phyloP scores from a whole-genome alignment of 2,113 vertebrate species.

The Scomber japonicus region DNA sequence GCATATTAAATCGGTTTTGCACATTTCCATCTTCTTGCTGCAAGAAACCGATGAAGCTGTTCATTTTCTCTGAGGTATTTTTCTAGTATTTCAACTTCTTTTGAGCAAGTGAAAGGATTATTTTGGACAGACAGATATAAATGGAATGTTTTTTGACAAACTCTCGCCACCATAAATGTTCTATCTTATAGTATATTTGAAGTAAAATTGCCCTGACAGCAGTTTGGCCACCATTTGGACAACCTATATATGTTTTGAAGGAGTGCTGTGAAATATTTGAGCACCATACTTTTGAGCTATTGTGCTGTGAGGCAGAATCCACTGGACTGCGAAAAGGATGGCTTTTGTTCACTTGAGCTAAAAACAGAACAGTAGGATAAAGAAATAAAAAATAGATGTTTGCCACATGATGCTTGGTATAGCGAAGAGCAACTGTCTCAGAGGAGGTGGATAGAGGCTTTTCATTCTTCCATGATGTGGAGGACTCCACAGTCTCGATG shows the following conservation, averaged over 20 bases:
- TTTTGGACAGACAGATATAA: constrained; percentile 32
- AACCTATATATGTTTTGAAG: constrained; percentile 44
- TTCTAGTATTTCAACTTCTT: constrained; percentile 15
- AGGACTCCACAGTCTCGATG: constrained; percentile 55
- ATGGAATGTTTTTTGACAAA: constrained; percentile 29
- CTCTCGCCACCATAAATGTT: constrained; percentile 8
- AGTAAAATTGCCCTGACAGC: constrained; percentile 40
- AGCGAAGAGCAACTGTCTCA: constrained; percentile 53
- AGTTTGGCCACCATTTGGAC: constrained; percentile 42
- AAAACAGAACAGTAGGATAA: constrained; percentile 63
- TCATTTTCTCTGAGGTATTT: constrained; percentile 15
- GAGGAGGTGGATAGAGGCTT: constrained; percentile 60
- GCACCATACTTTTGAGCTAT: constrained; percentile 33
- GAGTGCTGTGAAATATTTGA: constrained; percentile 46
- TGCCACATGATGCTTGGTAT: constrained; percentile 47
- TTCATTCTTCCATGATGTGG: constrained; percentile 61
- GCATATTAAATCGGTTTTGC: constrained; percentile 62
- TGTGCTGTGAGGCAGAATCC: constrained; percentile 56
- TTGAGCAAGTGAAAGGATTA: neutral
- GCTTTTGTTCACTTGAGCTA: constrained; percentile 67
- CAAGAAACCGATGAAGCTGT: constrained; percentile 33
- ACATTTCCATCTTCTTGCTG: constrained; percentile 46
- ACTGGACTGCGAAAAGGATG: constrained; percentile 47
- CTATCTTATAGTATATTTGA: neutral
- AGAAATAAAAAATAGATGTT: constrained; percentile 68